phyloP scores from a whole-genome alignment of 2,888 invertebrate genomes.

The Colletes collaris region DNA sequence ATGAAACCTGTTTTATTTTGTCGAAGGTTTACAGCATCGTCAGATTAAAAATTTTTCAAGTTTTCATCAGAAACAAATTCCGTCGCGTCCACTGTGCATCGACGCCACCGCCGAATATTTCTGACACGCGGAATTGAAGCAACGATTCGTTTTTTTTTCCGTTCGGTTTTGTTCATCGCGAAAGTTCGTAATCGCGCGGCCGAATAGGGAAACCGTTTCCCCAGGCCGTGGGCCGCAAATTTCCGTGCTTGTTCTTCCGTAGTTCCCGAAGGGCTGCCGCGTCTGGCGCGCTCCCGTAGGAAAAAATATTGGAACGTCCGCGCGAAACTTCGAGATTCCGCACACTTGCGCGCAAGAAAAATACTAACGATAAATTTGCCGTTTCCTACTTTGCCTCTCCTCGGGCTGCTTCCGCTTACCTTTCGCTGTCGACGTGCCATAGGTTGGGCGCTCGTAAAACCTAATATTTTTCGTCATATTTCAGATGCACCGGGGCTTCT shows the following conservation, averaged over 20 bases:
- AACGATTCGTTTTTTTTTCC: neutral
- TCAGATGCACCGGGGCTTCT: slow-evolving; percentile 37
- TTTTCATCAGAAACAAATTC: slow-evolving; percentile 18
- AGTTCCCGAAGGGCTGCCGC: slow-evolving; percentile 16
- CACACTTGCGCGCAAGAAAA: slow-evolving; percentile 47
- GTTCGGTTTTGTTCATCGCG: neutral
- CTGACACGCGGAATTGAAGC: slow-evolving; percentile 21
- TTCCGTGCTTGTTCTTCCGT: slow-evolving; percentile 25
- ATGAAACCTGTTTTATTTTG: too few relatives aligned
- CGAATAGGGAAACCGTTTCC: neutral
- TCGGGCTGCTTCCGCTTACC: neutral
- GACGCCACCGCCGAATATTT: neutral
- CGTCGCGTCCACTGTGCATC: neutral
- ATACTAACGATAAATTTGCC: slow-evolving; percentile 66
- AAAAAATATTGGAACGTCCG: slow-evolving; percentile 46
- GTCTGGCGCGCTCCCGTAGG: neutral
- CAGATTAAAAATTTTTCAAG: slow-evolving; percentile 7
- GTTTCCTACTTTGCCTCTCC: slow-evolving; percentile 31
- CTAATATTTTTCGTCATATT: slow-evolving; percentile 56
- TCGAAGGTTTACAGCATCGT: too few relatives aligned
- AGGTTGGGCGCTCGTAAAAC: slow-evolving; percentile 30
- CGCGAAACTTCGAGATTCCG: slow-evolving; percentile 35
- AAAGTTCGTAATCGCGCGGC: neutral
- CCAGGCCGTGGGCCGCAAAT: slow-evolving; percentile 28
- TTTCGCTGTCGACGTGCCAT: slow-evolving; percentile 28